Evolutionary conservation across 2,888 invertebrate species (phyloP), one percentile per base, ranked within the genome.

Genomic region (Tolmerus cingulatus): DNA sequence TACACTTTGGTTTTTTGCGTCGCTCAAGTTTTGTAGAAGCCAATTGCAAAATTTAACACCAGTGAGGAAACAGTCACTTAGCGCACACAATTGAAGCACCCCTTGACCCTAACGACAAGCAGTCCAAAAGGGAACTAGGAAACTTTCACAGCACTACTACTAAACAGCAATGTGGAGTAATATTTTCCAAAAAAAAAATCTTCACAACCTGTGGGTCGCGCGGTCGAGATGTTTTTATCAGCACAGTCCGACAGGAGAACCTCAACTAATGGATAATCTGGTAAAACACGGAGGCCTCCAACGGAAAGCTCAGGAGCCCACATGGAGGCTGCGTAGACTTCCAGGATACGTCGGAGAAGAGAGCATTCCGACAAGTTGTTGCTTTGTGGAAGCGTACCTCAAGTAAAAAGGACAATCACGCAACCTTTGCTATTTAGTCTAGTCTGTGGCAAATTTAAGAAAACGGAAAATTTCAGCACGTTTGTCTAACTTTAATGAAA

Each of bases 191-290:
- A 85, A 74, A 30, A 30, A 85, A 43, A 43, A 14, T 85, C 30
- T 46, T 46, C 46, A 85, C 43, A 85, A 74, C 74, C 27, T 74
- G 19, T 40, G 34, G 74, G 57, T 23, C 66, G 46, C 87, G 81
- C 19, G 23, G 51, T 51, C 86, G 86, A 16, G 51, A 27, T 16
- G n/a, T n/a, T 82, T 88, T 77, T 88, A 87, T 88, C 86, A 77
- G 86, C 82, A 77, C 86, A 51, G 87, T 87, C 87, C 88, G 87
- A 87, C 87, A 79, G 86, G 87, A 88, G 88, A 87, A 88, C 87
- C 88, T 87, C 88, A 87, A 88, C 88, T 88, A 87, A 88, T 78
- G 87, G 85, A 46, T 74, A 43, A 85, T 46, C 74, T 85, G 40
- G 46, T 19, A 27, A 30, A 85, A n/a, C 30, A 23, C 30, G n/a